Evolutionary conservation across 2,113 vertebrate species (phyloP).

Genomic region (Vireo altiloquus): DNA sequence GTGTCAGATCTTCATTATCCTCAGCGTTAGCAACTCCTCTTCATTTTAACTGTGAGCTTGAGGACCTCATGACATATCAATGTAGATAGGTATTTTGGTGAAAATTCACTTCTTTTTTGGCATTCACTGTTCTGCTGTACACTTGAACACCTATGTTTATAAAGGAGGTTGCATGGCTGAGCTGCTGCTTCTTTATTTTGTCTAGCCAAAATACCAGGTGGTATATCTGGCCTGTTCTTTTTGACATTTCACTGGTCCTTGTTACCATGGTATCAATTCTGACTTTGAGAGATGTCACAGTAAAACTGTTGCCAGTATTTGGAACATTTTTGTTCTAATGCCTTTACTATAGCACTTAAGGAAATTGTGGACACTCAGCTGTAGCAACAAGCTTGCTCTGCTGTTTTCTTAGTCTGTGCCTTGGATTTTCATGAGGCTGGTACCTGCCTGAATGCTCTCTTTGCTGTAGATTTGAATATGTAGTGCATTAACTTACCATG

Average conservation of each 20-base stretch:
- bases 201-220: neutral
- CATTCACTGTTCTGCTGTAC: neutral
- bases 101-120: neutral
- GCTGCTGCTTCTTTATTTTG: neutral
- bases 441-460: neutral
- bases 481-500: neutral
- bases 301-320: neutral
- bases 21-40: neutral
- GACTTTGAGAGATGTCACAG: neutral
- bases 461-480: neutral
- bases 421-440: neutral
- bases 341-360: neutral
- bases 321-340: neutral
- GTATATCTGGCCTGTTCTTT: neutral
- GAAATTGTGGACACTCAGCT: neutral
- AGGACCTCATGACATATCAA: neutral
- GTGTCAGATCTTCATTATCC: neutral
- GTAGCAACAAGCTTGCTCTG: neutral
- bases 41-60: neutral
- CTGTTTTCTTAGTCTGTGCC: neutral
- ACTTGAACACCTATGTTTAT: neutral
- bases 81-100: neutral
- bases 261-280: slow-evolving; percentile 3
- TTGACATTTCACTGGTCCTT: neutral
- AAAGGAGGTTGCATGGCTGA: neutral